phyloP scores from a whole-genome alignment of 2,113 vertebrate genomes.

The Gambusia affinis region DNA sequence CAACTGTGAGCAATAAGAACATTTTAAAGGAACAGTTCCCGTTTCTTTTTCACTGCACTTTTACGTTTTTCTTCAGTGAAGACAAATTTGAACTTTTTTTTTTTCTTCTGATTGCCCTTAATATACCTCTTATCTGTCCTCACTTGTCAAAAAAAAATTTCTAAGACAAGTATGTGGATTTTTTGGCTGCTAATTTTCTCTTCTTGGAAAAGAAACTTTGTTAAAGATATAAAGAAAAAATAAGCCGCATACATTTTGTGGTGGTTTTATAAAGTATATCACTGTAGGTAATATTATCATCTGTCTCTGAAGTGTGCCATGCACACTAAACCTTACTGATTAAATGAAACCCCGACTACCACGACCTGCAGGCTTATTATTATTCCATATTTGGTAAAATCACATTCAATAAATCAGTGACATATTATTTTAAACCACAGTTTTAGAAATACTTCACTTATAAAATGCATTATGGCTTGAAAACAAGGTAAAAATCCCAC shows the following conservation, averaged over 20 bases:
- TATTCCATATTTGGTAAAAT: neutral
- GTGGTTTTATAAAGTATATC: constrained; percentile 62
- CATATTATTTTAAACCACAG: neutral
- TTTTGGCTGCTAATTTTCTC: constrained; percentile 79
- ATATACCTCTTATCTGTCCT: constrained; percentile 79
- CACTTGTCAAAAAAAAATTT: constrained; percentile 70
- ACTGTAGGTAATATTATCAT: constrained; percentile 56
- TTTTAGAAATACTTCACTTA: neutral
- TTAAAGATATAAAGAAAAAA: constrained; percentile 62
- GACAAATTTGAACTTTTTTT: constrained; percentile 54
- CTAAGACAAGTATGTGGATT: constrained; percentile 69
- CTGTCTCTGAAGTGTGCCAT: constrained; percentile 57
- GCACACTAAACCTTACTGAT: constrained; percentile 57
- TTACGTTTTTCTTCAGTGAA: constrained; percentile 61
- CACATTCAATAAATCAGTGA: neutral
- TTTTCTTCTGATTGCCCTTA: constrained; percentile 69
- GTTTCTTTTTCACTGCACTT: constrained; percentile 66
- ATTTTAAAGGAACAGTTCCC: constrained; percentile 67
- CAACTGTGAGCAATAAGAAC: constrained; percentile 79
- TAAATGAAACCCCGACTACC: constrained; percentile 30
- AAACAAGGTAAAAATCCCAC: neutral
- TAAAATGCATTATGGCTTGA: neutral
- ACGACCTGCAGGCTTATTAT: neutral
- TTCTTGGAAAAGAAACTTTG: constrained; percentile 58
- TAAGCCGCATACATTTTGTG: constrained; percentile 57